Conservation (phyloP, 2,797 vertebrate species). For the Xerus rutilus region DNA sequence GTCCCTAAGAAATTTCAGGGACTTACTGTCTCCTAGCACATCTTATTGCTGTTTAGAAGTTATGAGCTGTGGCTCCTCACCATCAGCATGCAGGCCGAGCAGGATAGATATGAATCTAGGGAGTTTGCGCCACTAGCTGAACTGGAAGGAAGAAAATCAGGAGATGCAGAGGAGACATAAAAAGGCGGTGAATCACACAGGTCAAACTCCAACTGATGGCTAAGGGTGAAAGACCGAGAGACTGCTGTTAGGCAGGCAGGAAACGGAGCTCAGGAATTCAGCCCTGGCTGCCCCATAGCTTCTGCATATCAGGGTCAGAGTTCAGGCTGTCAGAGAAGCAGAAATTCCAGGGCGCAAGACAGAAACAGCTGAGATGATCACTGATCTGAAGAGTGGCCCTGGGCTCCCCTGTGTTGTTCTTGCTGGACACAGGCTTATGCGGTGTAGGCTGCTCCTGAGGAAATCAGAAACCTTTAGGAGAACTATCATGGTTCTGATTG, state of each 20-base stretch:
- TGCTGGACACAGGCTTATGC: background rate
- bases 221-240: background rate
- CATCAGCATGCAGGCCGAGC: background rate
- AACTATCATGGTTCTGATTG: background rate
- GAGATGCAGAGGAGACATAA: background rate
- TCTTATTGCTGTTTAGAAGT: background rate
- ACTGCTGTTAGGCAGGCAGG: background rate
- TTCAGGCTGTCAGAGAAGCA: background rate
- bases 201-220: background rate
- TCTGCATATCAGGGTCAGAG: background rate
- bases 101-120: background rate
- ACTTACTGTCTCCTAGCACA: background rate
- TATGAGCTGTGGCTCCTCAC: background rate
- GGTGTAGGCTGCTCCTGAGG: background rate
- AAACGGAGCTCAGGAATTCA: background rate
- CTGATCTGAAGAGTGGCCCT: background rate
- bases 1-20: background rate
- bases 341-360: background rate
- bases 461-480: background rate
- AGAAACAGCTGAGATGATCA: background rate
- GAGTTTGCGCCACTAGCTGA: background rate
- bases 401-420: background rate
- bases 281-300: background rate
- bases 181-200: background rate
- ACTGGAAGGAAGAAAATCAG: background rate